These are phyloP conservation scores for Myiothlypis chrysogaster DNA, from an alignment of 2,797 vertebrate genomes.

Conservation along the genomic window DNA sequence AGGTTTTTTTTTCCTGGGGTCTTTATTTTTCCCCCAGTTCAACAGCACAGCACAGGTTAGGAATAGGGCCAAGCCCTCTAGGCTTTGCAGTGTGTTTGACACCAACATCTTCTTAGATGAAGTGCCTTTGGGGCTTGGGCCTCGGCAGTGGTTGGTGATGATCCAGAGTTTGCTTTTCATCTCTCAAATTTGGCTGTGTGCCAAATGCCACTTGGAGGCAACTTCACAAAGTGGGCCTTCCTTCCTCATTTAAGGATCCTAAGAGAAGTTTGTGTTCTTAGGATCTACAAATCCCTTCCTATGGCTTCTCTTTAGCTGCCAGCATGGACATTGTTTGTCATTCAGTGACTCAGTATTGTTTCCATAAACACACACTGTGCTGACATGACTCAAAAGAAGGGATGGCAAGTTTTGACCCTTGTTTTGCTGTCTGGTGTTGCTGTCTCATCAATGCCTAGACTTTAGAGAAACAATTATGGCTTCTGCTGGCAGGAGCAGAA, in stretches of 20 bases:
- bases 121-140: background rate
- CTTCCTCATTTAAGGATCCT: background rate
- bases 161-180: background rate
- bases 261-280: background rate
- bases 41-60: background rate
- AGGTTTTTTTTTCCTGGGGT: background rate
- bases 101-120: background rate
- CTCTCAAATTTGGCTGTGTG: background rate
- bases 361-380: background rate
- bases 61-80: background rate
- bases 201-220: accelerated
- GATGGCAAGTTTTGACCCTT: background rate
- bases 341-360: background rate
- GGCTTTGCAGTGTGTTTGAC: background rate
- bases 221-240: background rate
- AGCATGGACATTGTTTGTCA: background rate
- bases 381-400: background rate
- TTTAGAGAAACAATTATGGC: background rate
- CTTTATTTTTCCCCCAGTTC: background rate
- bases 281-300: background rate
- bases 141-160: background rate
- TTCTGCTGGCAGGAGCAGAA: background rate
- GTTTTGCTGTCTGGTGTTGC: background rate
- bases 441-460: background rate
- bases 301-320: background rate